Evolutionary conservation across 2,797 vertebrate species (phyloP), one percentile per base, ranked within the genome.

Genomic region (Silurus lanzhouensis): DNA sequence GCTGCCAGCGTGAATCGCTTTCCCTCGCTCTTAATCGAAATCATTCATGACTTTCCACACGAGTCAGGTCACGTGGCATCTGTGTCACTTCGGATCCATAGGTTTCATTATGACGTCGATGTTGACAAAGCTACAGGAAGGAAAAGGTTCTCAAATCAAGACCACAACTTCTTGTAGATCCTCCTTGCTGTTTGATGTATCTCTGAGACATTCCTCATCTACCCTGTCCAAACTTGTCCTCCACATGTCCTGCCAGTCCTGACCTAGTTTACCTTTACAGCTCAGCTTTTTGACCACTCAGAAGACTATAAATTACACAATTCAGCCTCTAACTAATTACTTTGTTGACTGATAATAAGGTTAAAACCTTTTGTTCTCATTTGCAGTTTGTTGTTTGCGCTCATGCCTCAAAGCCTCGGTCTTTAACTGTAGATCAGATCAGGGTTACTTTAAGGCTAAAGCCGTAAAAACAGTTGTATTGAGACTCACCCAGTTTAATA

Each of bases 171-270:
- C 31, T 55, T 61, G 68, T 44, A 46, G 72, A 13, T 81, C 61
- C 63, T 60, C 60, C 12, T 64, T 66, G 66, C 75, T 81, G 48
- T 58, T 82, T 44, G 72, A 63, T 87, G 25, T 77, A 77, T 76
- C 75, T 63, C 38, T 57, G 46, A 81, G 2, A 20, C 85, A 84
- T 85, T 88, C 82, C 85, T 80, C 25, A n/a, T 58, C 25, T 13
- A n/a, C 80, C 78, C 60, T 63, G 72, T 71, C 82, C 38, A 38
- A 75, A 85, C 85, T 64, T n/a, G 87, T 84, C 83, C 46, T 46
- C 63, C 27, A 15, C 78, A 25, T 22, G 61, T 66, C 61, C 71
- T 86, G 71, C 27, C 25, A 67, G 79, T 74, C 44, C 22, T 27
- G 48, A 58, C 67, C 70, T 83, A 60, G 71, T 61, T 72, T 58